phyloP scores from a whole-genome alignment of 2,888 invertebrate genomes.

The Ectobius pallidus region DNA sequence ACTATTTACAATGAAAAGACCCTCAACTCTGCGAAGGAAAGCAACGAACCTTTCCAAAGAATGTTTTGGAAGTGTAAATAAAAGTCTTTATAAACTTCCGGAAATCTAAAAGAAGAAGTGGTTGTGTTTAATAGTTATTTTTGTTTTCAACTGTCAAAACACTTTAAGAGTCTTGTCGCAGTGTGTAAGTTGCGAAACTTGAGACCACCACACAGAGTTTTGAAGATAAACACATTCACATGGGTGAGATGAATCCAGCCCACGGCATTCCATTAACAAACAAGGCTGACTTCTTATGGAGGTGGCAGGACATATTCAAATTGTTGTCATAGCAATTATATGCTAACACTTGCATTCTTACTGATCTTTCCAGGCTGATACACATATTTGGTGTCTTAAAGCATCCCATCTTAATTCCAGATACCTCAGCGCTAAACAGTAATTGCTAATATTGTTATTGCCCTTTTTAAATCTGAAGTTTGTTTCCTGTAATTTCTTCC shows the following conservation, averaged over 20 bases:
- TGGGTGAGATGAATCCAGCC: not conserved
- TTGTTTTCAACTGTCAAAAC: not conserved
- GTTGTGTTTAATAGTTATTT: not conserved
- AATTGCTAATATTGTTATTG: no score
- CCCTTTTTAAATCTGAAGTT: no score
- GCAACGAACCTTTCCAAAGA: no score
- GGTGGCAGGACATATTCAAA: not conserved
- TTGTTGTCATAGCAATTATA: not conserved
- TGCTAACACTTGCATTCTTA: no score
- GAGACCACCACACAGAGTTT: not conserved
- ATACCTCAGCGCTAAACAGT: no score
- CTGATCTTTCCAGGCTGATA: no score
- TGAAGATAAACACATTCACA: slow-evolving; percentile 1
- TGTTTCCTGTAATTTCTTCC: no score
- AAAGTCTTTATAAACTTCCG: not conserved
- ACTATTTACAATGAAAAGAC: no score
- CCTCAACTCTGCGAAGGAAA: no score
- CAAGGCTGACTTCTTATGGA: not conserved
- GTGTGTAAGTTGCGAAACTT: not conserved
- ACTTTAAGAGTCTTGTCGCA: not conserved
- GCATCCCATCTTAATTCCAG: no score
- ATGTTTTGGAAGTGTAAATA: not conserved
- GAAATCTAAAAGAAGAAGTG: not conserved
- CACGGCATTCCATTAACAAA: not conserved
- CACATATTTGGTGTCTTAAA: no score